Evolutionary conservation across 2,113 vertebrate genomes (phyloP), one percentile per base, ranked within the genome.

Genomic region (Scomber scombrus): DNA sequence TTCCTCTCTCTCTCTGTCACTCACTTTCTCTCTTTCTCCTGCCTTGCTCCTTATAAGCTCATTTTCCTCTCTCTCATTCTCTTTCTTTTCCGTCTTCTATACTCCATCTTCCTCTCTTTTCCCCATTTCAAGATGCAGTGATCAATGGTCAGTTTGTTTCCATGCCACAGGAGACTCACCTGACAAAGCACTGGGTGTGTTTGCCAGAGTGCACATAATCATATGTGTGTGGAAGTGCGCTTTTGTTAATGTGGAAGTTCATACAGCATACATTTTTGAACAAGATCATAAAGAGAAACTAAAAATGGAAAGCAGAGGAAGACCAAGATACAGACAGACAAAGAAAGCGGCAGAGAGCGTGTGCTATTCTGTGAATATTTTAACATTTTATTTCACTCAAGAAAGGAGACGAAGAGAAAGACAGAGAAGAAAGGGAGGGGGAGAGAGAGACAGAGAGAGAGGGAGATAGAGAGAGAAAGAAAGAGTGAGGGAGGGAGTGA

Each of bases 371-470:
- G 80, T 75, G 82, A 83, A 83, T 85, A 82, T 88, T 83, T 87
- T 67, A 88, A 80, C 82, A 81, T 86, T 82, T 71, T 76, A 85
- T 82, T 88, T 81, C 68, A 71, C 72, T 82, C 34, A 54, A 82
- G 45, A 54, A 58, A 57, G n/a, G 43, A 65, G 23, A 14, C 26
- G 43, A 2, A 18, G 50, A 11, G 13, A 5, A 18, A 29, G 26
- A 11, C 63, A 56, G 18, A 8, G n/a, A 4, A 8, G 15, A 43
- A 23, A 26, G 57, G 21, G 40, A 26, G 31, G 55, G 31, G 19
- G 26, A 1, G 40, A 57, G 18, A 40, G 9, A 40, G n/a, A 23
- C 23, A 15, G 62, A 51, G 13, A 16, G 43, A 15, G 0, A 19
- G 23, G 6, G 50, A 57, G 58, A 34, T 6, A 11, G 26, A 19